Evolutionary conservation across 2,113 vertebrate species (phyloP), one percentile per base, ranked within the genome.

Genomic region (Perccottus glenii): DNA sequence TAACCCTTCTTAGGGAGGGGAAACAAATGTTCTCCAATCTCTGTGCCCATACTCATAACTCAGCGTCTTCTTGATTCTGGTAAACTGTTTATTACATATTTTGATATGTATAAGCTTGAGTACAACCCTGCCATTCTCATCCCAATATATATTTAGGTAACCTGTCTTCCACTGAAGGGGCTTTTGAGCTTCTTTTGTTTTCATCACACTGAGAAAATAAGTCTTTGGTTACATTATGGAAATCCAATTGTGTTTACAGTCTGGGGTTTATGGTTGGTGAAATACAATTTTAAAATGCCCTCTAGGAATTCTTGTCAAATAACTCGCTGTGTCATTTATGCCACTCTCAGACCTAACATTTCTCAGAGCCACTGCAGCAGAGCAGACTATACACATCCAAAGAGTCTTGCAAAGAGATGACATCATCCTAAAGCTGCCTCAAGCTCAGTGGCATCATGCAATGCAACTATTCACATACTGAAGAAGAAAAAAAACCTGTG

Each of bases 241-340:
- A 48, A 57, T 33, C 12, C 6, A 56, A 15, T 40, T 1, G n/a
- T 1, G 35, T 16, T 12, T 40, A 15, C 38, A 58, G n/a, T 10
- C n/a, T 4, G 38, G 56, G 36, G 19, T 43, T 19, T 11, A 42
- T 4, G 15, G 4, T 9, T 36, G 38, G 8, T 11, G 11, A 58
- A 43, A 40, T 19, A 42, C 56, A 11, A 42, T 42, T 43, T 27
- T 58, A 42, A 43, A 40, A 43, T 16, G 16, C 36, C 56, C 56
- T 43, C n/a, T 1, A 19, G 56, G 15, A 16, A 16, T 43, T 19
- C 35, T 43, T 16, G 56, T 43, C 36, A 58, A 58, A 43, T 16
- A 19, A 12, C 36, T 58, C 9, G 15, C 56, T 15, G 53, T 57
- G 53, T 57, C 35, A 57, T 57, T 57, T 40, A 4, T 57, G 36